Base-by-base conservation (phyloP, 2,797 vertebrate genomes). In the Serranus cabrilla region DNA sequence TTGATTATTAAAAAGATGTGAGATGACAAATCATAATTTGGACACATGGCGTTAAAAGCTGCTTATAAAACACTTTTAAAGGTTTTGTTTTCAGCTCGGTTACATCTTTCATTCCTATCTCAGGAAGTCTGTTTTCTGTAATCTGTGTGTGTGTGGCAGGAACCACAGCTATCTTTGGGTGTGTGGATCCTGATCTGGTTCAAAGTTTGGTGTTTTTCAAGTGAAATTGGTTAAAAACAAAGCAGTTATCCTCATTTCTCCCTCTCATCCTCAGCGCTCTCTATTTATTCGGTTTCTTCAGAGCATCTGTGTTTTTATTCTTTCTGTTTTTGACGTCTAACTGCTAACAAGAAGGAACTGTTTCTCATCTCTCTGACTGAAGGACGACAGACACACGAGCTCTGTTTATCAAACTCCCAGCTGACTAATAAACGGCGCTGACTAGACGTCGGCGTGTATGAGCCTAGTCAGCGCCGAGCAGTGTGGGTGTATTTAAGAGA, bases 401-500 rank as follows among this genome's bases (percentile, higher is more conserved):
- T 66, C 20, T 77, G 64, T 82, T 61, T 67, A 31, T 68, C 37
- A 59, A 82, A 75, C 14, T 66, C 63, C 62, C 79, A 86, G 79
- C 84, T 87, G 85, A 87, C 81, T 64, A 68, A 87, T 85, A 82
- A 84, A 84, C 13, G 1, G 59, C 46, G 16, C 65, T 8, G 65
- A 70, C 55, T 56, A 25, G 16, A 65, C 3, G 10, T 6, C n/a
- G 13, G 21, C 13, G 16, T 81, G 75, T 54, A 40, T 49, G 37
- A 46, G n/a, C 64, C 14, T 10, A 27, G 75, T 56, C 51, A 70
- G 42, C 57, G 64, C 20, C 9, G 10, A 57, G 61, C 5, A 47
- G 61, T 1, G 67, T 40, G 80, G 45, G 58, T 25, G 71, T 39
- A 43, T 80, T 78, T 50, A 73, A 51, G 67, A 59, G 58, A 58